Base-by-base conservation (phyloP, 2,888 invertebrate genomes). In the Reticulitermes lucifugus region DNA sequence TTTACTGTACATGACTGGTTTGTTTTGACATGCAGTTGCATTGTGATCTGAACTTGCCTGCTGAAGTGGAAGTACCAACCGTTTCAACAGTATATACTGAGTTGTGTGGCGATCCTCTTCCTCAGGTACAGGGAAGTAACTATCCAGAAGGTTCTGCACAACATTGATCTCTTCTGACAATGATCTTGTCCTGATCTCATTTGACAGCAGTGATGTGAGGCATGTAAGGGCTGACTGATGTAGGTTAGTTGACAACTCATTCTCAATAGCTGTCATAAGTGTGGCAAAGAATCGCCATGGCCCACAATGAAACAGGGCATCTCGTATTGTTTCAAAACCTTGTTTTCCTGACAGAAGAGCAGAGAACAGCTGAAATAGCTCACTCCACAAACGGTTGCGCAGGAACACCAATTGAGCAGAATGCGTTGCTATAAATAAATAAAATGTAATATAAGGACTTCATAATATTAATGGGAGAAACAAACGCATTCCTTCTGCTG, bases 301-400 rank as follows among this genome's bases (percentile, higher is more conserved):
- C 14, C 88, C 88, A 43, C 88, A 88, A 21, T 88, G 86, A 86
- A 89, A 89, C 65, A 90, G 85, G 10, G 90, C 89, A 14, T 88
- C 87, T 85, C 89, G 88, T 83, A 91, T 88, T 10, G 89, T 59
- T 73, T 90, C 59, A 79, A 84, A 87, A 70, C 85, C 83, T 25
- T 79, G 43, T 21, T 81, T 80, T n/a, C 81, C 46, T 29, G 77
- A 83, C 0, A 92, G 89, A 25, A 93, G 87, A 3, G 89, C 89
- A 18, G 90, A 89, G 75, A 92, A 88, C 65, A 93, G 90, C 87
- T 91, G 90, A 87, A 92, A 93, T 60, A 92, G 90, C 88, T 91
- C 91, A 18, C 89, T 90, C 91, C 91, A 92, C 3, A 93, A 87
- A 88, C 89, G 90, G 86, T 92, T 92, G n/a, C 92, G 90, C n/a